Base-by-base conservation (phyloP, 2,888 invertebrate species). In the Nycteola revayana region DNA sequence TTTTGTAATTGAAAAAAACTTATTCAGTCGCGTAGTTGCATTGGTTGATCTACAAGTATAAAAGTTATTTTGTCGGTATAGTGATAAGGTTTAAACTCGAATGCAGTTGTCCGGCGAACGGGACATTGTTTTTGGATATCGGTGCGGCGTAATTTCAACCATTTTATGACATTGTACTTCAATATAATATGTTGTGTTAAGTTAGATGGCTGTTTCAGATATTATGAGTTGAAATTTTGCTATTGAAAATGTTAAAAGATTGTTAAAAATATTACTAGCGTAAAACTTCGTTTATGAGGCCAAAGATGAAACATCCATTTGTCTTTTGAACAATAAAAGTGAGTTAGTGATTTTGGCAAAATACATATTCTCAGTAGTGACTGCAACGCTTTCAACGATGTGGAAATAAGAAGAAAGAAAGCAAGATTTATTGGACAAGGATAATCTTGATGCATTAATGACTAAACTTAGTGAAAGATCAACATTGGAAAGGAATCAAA, bases 71-170 rank as follows among this genome's bases (percentile, higher is more conserved):
- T 82, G 75, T 43, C 25, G 4, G 22, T 1, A 3, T 1, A 0
- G 1, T 0, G 0, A 14, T 67, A 78, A 42, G 59, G 72, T 60
- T 38, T 32, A 62, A 45, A 67, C 47, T 81, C 11, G 50, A 10
- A 35, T 58, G 55, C 8, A 21, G 27, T 43, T 47, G 42, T 38
- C 28, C 33, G 39, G 45, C 50, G 75, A 77, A 76, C 72, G 51
- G 68, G 63, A 67, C 75, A 81, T 86, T 85, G 82, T 84, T 85
- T 85, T 83, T 77, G 78, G 73, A 73, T 78, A 81, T 83, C 72
- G 78, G 75, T 67, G 62, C 64, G 61, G 55, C 74, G 78, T 83
- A 83, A 85, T 85, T 85, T 82, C 70, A 77, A 66, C 70, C 76
- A 81, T 75, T 83, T 85, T 83, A 82, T 79, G 81, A 80, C 70